Conservation (phyloP, 1,140 invertebrate genomes). For the Belonocnema kinseyi region DNA sequence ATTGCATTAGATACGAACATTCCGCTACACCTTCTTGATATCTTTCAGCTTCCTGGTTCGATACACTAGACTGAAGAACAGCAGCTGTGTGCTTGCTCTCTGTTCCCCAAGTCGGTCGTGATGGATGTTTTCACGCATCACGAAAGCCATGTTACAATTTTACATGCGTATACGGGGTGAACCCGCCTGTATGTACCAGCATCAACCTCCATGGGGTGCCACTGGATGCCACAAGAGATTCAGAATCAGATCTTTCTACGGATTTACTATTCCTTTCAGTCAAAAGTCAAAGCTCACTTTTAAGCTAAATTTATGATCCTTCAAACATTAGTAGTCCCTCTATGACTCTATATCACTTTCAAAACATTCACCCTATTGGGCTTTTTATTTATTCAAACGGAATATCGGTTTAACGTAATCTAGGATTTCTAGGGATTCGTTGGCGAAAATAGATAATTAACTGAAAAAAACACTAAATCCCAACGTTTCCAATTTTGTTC, state of each 20-base stretch:
- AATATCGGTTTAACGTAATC: no score
- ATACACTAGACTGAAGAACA: constrained; percentile 57
- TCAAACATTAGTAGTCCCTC: not conserved
- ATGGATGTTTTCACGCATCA: constrained; percentile 58
- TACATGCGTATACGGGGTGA: not conserved
- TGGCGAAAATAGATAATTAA: no score
- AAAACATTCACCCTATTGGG: constrained; percentile 3
- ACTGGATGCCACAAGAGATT: constrained; percentile 1
- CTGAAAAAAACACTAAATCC: no score
- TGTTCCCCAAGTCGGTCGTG: constrained; percentile 58
- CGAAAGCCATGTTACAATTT: constrained; percentile 1
- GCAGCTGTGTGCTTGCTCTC: constrained; percentile 51
- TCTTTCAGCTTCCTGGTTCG: constrained; percentile 50
- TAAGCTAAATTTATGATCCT: constrained; percentile 2
- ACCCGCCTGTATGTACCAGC: constrained; percentile 15
- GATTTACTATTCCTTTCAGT: constrained; percentile 15
- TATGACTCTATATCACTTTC: constrained; percentile 6
- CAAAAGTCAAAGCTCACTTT: constrained; percentile 12
- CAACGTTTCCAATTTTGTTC: no score
- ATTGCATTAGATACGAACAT: constrained; percentile 20
- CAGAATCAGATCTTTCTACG: constrained; percentile 3
- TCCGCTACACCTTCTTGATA: constrained; percentile 47
- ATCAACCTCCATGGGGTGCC: constrained; percentile 22
- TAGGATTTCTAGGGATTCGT: no score
- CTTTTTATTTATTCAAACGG: not conserved